Percentiles rank a stretch among this genome's conserved stretches.
Evolutionary conservation across 2,797 vertebrate genomes (phyloP).

Genomic region (Bradypus variegatus): DNA sequence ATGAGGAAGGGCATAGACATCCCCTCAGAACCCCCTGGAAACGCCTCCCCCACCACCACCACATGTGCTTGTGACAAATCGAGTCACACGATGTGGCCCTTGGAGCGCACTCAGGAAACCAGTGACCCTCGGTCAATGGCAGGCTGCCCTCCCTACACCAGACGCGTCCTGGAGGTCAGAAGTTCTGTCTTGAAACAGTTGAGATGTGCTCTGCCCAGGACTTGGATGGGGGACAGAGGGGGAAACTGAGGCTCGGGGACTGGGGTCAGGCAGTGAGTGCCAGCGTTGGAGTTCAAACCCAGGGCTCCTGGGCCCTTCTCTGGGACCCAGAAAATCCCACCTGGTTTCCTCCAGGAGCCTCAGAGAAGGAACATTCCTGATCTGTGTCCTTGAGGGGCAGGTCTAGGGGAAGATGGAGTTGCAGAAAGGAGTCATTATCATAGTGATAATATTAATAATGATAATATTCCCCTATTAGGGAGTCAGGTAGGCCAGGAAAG

Average conservation of each 20-base stretch:
- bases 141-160: background rate
- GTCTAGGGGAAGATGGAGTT: background rate
- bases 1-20: fast-evolving
- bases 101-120: fast-evolving
- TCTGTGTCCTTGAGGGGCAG: background rate
- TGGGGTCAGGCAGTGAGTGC: background rate
- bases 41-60: background rate
- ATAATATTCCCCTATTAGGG: background rate
- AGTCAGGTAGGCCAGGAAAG: background rate
- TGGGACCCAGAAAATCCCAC: background rate
- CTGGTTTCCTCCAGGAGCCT: background rate
- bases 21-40: no score
- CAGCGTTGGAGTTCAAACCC: background rate
- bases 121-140: background rate
- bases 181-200: background rate
- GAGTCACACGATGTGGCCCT: background rate
- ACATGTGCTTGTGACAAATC: no score
- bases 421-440: background rate
- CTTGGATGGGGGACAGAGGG: background rate
- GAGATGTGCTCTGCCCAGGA: background rate
- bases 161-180: background rate
- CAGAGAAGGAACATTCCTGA: background rate
- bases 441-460: no score
- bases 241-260: background rate
- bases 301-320: background rate